These are phyloP conservation scores for Drosophila paranaensis DNA, from an alignment of 2,888 invertebrate species.

Conservation along the genomic window DNA sequence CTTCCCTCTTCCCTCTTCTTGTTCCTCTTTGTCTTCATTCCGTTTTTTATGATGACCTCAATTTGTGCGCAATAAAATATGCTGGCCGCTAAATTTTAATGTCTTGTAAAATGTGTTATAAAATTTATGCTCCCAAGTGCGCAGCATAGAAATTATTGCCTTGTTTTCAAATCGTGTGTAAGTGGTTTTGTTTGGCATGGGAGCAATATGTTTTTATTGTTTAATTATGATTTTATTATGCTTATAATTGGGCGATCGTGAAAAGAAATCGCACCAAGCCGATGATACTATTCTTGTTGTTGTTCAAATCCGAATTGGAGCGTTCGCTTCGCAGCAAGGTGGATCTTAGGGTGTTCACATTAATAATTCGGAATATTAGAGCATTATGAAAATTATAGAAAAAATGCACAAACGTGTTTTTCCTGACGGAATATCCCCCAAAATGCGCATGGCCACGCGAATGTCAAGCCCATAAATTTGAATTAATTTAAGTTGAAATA, in stretches of 20 bases:
- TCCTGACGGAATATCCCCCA: conserved; percentile 15
- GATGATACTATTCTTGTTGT: conserved; percentile 17
- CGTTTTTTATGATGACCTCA: conserved; percentile 56
- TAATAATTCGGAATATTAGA: conserved; percentile 1
- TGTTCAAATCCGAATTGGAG: conserved; percentile 48
- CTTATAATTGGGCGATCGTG: conserved; percentile 61
- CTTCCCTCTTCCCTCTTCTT: neutral
- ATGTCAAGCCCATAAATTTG: conserved; percentile 62
- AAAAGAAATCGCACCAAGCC: conserved; percentile 23
- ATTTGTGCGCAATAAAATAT: conserved; percentile 64
- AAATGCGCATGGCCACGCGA: conserved; percentile 29
- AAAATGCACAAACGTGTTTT: conserved; percentile 23
- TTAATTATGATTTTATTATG: conserved; percentile 66
- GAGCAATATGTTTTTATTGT: conserved; percentile 51
- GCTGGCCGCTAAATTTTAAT: conserved; percentile 51
- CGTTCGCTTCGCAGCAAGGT: conserved; percentile 12
- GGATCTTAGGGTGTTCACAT: neutral
- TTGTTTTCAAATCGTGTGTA: conserved; percentile 57
- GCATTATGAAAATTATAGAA: neutral
- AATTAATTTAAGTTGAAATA: conserved; percentile 56
- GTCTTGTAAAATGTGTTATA: conserved; percentile 51
- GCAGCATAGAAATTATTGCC: conserved; percentile 56
- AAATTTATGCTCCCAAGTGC: conserved; percentile 61
- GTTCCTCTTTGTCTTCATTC: neutral
- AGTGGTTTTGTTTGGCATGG: conserved; percentile 41